Percentiles rank a stretch among this genome's conserved stretches.
Conservation (phyloP, 2,113 vertebrate species). For the Acinonyx jubatus region DNA sequence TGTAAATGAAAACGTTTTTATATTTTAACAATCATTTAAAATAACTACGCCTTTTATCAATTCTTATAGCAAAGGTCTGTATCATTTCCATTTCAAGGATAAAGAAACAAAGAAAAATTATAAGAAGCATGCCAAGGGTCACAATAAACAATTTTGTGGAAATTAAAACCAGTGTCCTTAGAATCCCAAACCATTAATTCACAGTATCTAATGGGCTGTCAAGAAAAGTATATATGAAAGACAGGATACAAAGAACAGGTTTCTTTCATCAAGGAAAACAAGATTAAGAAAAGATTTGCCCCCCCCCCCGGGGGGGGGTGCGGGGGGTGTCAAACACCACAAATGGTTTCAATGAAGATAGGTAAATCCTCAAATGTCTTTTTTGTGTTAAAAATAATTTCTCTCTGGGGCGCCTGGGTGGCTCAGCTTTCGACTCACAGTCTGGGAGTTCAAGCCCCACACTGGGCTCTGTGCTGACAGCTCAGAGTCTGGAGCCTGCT, state of each 20-base stretch:
- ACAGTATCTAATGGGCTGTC: background rate
- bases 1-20: conserved; percentile 49
- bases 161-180: conserved; percentile 28
- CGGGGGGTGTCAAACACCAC: background rate
- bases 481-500: no score
- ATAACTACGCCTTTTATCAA: background rate
- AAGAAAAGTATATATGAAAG: background rate
- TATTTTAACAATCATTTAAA: background rate
- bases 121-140: background rate
- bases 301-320: no score
- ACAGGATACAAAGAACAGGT: background rate
- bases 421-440: no score
- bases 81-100: background rate
- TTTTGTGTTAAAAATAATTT: background rate
- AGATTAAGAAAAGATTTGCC: background rate
- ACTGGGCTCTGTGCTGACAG: no score
- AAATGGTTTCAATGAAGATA: conserved; percentile 6
- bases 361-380: background rate
- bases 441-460: no score
- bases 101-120: background rate
- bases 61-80: background rate
- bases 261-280: background rate
- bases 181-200: conserved; percentile 16
- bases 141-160: background rate
- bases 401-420: background rate